Conservation (phyloP, 2,113 vertebrate species). For the Vulpes lagopus region DNA sequence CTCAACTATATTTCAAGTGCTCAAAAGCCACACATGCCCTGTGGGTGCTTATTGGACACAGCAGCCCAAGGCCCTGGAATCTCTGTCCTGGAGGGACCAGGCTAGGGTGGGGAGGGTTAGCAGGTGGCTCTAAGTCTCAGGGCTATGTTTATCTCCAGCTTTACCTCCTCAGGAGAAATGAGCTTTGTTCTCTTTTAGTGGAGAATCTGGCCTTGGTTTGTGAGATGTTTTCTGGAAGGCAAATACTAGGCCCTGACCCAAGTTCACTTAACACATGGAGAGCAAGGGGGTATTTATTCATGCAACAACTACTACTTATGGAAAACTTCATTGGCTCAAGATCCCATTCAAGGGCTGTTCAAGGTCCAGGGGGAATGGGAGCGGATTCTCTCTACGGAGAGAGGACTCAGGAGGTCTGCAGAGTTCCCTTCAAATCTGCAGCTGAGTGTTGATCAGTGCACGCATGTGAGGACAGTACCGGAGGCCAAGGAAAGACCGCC, state of each 20-base stretch:
- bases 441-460: not conserved
- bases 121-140: not conserved
- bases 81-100: not conserved
- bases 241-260: not conserved
- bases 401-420: not conserved
- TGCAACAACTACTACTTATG: not conserved
- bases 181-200: not conserved
- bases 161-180: not conserved
- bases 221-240: not conserved
- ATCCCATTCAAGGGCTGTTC: not conserved
- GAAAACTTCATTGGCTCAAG: not conserved
- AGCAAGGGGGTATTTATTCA: not conserved
- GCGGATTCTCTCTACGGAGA: not conserved
- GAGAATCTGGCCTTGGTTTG: not conserved
- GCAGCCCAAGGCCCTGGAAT: not conserved
- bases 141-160: not conserved
- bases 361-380: not conserved
- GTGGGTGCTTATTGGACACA: not conserved
- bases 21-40: not conserved
- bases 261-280: not conserved
- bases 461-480: rapidly evolving
- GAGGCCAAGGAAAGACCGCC: not conserved
- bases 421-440: not conserved
- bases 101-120: not conserved
- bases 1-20: not conserved